Evolutionary conservation across 2,113 vertebrate genomes (phyloP).

Genomic region (Dascyllus trimaculatus): DNA sequence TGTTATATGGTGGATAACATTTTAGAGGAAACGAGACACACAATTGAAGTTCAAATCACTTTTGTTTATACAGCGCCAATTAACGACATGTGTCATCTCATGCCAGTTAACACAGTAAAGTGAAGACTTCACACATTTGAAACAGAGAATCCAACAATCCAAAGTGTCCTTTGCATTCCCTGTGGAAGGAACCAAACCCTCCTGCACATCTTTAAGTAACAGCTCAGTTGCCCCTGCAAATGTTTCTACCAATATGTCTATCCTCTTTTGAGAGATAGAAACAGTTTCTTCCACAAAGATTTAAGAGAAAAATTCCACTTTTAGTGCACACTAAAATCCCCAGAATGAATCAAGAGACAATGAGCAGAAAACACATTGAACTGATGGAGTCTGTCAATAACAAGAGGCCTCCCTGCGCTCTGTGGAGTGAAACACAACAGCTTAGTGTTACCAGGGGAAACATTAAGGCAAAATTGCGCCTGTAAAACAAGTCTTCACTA

Average conservation of each 20-base stretch:
- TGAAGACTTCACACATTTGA: too few species aligned
- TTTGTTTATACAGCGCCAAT: too few species aligned
- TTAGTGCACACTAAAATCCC: neutral
- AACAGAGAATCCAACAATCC: too few species aligned
- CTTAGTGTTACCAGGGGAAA: slow-evolving; percentile 14
- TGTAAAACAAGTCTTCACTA: slow-evolving; percentile 30
- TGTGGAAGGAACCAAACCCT: too few species aligned
- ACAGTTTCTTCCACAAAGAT: neutral
- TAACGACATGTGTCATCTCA: too few species aligned
- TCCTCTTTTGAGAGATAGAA: neutral
- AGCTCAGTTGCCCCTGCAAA: too few species aligned
- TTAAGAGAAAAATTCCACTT: neutral
- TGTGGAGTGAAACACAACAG: slow-evolving; percentile 9
- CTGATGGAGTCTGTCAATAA: slow-evolving; percentile 4
- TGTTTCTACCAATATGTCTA: neutral
- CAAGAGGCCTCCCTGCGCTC: neutral
- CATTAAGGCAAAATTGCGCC: slow-evolving; percentile 39
- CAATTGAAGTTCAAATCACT: too few species aligned
- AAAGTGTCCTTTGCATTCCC: too few species aligned
- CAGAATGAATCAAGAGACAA: neutral
- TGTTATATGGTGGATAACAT: too few species aligned
- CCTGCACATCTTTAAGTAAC: too few species aligned
- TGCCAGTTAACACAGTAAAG: too few species aligned
- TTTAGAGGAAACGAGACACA: too few species aligned
- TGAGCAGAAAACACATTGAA: neutral